phyloP scores from a whole-genome alignment of 2,888 invertebrate genomes.

The Phortica okadai region DNA sequence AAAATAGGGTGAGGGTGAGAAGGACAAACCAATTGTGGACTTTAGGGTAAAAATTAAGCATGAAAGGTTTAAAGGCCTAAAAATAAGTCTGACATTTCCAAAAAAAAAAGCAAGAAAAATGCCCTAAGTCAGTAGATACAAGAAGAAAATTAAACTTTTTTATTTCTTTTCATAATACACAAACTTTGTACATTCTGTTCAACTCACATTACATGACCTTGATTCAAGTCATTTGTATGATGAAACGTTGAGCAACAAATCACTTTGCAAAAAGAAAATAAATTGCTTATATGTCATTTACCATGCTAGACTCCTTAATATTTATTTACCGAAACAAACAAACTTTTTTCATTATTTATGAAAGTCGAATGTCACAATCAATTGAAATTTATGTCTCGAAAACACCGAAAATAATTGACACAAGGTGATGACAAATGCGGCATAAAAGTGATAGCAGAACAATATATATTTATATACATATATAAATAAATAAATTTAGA shows the following conservation, averaged over 20 bases:
- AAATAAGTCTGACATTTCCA: not conserved
- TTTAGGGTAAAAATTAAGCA: too few relatives aligned
- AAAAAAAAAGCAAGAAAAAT: not conserved
- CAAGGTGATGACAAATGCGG: not conserved
- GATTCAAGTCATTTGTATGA: not conserved
- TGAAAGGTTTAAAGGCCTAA: not conserved
- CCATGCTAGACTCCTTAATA: conserved; percentile 3
- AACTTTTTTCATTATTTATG: conserved; percentile 4
- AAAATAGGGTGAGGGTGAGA: too few relatives aligned
- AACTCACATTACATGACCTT: not conserved
- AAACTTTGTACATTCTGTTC: too few relatives aligned
- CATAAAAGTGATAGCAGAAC: not conserved
- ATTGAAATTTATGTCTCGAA: conserved; percentile 23
- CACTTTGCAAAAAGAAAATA: not conserved
- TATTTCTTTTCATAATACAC: too few relatives aligned
- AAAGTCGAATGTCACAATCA: not conserved
- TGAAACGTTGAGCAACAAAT: not conserved
- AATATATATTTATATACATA: too few relatives aligned
- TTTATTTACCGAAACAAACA: conserved; percentile 14
- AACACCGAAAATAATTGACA: not conserved
- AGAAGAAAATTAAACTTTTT: too few relatives aligned
- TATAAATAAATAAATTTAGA: not conserved
- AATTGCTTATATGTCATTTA: not conserved
- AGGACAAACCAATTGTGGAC: too few relatives aligned
- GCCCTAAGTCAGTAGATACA: too few relatives aligned